Evolutionary conservation across 2,888 invertebrate genomes (phyloP), one percentile per base, ranked within the genome.

Genomic region (Campaea margaritaria): DNA sequence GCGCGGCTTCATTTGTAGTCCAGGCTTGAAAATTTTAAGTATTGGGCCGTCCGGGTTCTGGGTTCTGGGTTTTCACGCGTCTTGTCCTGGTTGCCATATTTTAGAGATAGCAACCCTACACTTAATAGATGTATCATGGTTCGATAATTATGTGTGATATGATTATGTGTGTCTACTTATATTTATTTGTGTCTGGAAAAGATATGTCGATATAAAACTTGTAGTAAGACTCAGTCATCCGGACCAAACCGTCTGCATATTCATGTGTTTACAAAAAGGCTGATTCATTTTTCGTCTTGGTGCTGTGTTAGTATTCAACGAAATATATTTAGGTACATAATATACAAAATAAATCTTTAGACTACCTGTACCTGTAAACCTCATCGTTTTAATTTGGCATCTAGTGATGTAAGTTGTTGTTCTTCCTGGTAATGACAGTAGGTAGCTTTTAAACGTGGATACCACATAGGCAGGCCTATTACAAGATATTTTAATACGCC

Each of bases 121-220:
- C n/a, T n/a, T 27, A 41, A 15, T 50, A 16, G 12, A 31, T 15
- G 16, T 42, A 42, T 51, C 50, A 38, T 16, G 34, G 38, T 48
- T 39, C 49, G 27, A 49, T 36, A 52, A 52, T 44, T 43, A 34
- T 50, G 12, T 36, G 14, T 9, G 13, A n/a, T n/a, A n/a, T n/a
- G n/a, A n/a, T n/a, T n/a, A 21, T 21, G 3, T 21, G 21, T 21
- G 21, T 21, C 21, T 47, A 16, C 21, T 27, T 41, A 1, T 42
- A 31, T 31, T 42, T 42, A 16, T 42, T 36, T 47, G 47, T 47
- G 16, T 47, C 11, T n/a, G 12, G 41, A 28, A 14, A 39, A 27
- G 28, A 54, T n/a, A 48, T 21, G 43, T 39, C 13, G 21, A 3
- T n/a, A 9, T 53, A 44, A 36, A 58, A 58, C 42, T 52, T 48